Evolutionary conservation across 1,140 invertebrate species (phyloP).

Genomic region (Drosophila serrata): DNA sequence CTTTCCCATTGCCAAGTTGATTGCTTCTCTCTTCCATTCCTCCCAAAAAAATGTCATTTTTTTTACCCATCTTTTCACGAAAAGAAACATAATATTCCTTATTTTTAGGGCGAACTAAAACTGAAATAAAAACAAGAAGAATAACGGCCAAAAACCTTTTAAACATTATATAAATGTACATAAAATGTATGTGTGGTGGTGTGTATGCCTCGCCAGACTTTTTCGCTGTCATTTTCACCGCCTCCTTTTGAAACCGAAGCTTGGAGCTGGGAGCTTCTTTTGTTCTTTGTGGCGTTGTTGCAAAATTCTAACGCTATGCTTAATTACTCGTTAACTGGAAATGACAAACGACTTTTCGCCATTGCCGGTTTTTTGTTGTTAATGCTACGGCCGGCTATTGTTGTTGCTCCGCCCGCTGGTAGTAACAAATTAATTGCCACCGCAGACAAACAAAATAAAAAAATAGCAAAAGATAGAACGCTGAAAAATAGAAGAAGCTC

Average conservation of each 20-base stretch:
- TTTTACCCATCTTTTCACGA: neutral
- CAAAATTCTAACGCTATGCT: constrained; percentile 75
- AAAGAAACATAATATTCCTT: constrained; percentile 20
- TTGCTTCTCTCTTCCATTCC: neutral
- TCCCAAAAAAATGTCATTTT: neutral
- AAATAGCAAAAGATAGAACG: neutral
- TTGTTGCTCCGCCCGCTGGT: constrained; percentile 46
- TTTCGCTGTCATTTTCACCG: constrained; percentile 25
- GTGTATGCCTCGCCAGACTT: constrained; percentile 22
- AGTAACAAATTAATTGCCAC: constrained; percentile 74
- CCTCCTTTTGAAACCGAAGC: constrained; percentile 19
- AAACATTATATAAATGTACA: neutral
- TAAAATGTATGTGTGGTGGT: neutral
- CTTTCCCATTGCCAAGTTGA: constrained; percentile 7
- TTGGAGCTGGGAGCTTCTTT: constrained; percentile 30
- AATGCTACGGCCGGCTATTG: constrained; percentile 22
- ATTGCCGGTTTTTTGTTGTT: constrained; percentile 46
- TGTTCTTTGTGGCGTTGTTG: constrained; percentile 52
- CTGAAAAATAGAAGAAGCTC: constrained; percentile 44
- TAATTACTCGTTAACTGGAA: constrained; percentile 81
- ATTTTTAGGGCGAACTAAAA: constrained; percentile 17
- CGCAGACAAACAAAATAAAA: constrained; percentile 45
- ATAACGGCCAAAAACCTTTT: constrained; percentile 16
- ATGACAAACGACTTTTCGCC: constrained; percentile 74
- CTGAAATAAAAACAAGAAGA: constrained; percentile 9